These are phyloP conservation scores for Orthosia cruda DNA, from an alignment of 2,888 invertebrate genomes.

Conservation along the genomic window DNA sequence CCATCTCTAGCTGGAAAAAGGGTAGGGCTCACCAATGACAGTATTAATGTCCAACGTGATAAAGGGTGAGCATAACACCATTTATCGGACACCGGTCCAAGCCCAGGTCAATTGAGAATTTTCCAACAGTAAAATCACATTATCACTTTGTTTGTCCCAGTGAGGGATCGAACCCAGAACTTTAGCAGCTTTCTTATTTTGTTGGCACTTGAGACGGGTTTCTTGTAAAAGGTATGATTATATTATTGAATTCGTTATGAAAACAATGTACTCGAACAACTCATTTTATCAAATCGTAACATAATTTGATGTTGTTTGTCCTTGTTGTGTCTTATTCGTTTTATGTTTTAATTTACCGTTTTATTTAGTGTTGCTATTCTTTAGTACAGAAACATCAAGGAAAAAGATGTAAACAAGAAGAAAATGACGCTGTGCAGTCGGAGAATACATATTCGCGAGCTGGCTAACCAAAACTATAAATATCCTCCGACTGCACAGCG, in stretches of 20 bases:
- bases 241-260: constrained; percentile 28
- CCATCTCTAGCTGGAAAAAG: constrained; percentile 29
- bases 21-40: constrained; percentile 56
- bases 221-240: constrained; percentile 32
- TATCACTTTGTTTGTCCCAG: constrained; percentile 56
- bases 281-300: constrained; percentile 11
- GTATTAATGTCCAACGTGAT: constrained; percentile 61
- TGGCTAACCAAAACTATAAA: no score
- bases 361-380: background rate
- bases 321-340: background rate
- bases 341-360: background rate
- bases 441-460: no score
- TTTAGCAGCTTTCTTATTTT: constrained; percentile 37
- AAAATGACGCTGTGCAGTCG: no score
- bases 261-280: constrained; percentile 5
- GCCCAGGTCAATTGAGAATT: constrained; percentile 64
- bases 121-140: constrained; percentile 65
- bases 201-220: constrained; percentile 32
- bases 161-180: constrained; percentile 38
- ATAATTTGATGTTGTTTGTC: constrained; percentile 12
- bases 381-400: background rate
- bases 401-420: no score
- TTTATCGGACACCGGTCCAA: constrained; percentile 62
- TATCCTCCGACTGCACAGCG: no score
- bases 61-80: constrained; percentile 56